Evolutionary conservation across 1,140 invertebrate genomes (phyloP), one percentile per base, ranked within the genome.

Genomic region (Zophobas morio): DNA sequence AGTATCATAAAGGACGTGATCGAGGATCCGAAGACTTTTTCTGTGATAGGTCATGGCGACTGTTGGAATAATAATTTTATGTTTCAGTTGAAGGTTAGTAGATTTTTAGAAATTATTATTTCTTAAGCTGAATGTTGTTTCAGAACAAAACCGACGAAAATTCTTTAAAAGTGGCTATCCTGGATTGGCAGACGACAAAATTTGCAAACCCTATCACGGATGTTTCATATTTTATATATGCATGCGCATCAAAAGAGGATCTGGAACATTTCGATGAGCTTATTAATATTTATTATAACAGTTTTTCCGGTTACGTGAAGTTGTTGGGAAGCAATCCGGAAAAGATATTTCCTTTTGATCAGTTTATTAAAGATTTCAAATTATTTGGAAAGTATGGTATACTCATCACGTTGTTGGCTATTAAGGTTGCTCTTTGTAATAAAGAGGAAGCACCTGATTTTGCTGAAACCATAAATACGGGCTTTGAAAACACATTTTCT

Each of bases 321-420:
- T 6, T 0, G 32, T 72, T 72, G 35, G 70, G 70, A 4, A 72
- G 46, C 6, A 47, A 72, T n/a, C 46, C 70, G 6, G 70, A 72
- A 2, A 40, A 1, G 34, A 8, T 72, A 6, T 72, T 51, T 8
- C 4, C 40, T 0, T 51, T 32, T 51, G 8, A 35, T 32, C 53
- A 4, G 6, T 54, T 54, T 0, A 5, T 54, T n/a, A 33, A 1
- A 0, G 53, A 54, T 54, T 54, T 86, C 73, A 83, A 79, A 4
- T 79, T 70, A 1, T 86, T 83, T 66, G 77, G 84, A 6, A 84
- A 84, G 2, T 84, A 82, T 20, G 86, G 86, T 6, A 56, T 86
- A 20, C 66, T 83, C 0, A 74, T 87, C 2, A 84, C 83, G 39
- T 83, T 86, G 80, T 81, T 87, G 82, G 74, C 84, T 8, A 60